These are phyloP conservation scores for Dipus sagitta DNA, from an alignment of 2,797 vertebrate genomes.

Conservation along the genomic window DNA sequence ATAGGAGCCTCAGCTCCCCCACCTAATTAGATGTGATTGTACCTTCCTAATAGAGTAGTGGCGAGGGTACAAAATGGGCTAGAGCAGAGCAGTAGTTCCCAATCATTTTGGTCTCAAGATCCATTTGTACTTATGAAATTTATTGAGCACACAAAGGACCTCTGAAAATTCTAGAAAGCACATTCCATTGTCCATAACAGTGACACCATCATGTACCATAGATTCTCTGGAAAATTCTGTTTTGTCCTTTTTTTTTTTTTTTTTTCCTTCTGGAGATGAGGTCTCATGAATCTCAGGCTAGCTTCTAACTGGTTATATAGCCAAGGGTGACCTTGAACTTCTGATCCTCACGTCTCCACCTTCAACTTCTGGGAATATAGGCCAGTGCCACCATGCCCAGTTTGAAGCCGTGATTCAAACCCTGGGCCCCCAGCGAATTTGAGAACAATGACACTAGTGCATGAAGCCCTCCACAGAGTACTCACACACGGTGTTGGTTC, in stretches of 20 bases:
- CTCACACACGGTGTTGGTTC: fast-evolving
- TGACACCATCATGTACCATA: neutral
- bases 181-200: neutral
- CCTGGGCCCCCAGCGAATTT: neutral
- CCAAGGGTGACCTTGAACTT: too few relatives aligned
- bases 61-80: neutral
- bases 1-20: neutral
- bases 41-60: neutral
- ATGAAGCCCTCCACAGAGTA: neutral
- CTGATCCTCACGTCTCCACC: too few relatives aligned
- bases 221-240: conserved; percentile 46
- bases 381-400: too few relatives aligned
- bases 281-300: too few relatives aligned
- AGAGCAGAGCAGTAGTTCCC: neutral
- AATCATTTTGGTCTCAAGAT: neutral
- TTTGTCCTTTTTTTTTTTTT: neutral
- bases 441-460: fast-evolving
- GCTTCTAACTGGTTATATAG: too few relatives aligned
- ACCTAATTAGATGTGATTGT: neutral
- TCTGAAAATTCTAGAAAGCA: conserved; percentile 31
- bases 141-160: neutral
- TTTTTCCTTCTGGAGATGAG: too few relatives aligned
- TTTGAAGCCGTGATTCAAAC: too few relatives aligned
- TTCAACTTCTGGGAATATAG: too few relatives aligned
- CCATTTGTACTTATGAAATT: neutral